Percentiles rank a stretch among this genome's conserved stretches.
Evolutionary conservation across 2,888 invertebrate species (phyloP).

Genomic region (Stenurella melanura): DNA sequence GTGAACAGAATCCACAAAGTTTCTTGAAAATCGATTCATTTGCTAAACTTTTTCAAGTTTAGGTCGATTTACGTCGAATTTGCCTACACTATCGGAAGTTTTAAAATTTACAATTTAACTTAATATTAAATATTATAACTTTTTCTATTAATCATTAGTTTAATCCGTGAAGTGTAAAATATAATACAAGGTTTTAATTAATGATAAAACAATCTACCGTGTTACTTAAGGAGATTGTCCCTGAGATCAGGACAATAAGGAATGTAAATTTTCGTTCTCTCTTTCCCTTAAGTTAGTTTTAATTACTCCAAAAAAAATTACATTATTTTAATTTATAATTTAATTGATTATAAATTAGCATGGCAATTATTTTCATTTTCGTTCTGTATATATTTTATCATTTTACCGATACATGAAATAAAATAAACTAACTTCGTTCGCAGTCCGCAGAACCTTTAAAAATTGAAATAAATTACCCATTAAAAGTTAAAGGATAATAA

Average conservation of each 20-base stretch:
- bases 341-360: background rate
- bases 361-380: background rate
- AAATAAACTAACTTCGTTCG: too few species aligned
- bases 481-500: too few species aligned
- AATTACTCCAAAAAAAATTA: background rate
- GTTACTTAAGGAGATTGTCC: conserved; percentile 19
- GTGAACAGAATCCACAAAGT: too few species aligned
- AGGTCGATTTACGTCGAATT: too few species aligned
- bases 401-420: too few species aligned
- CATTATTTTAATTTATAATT: background rate
- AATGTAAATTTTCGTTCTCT: background rate
- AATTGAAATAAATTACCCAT: too few species aligned
- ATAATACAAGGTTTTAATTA: conserved; percentile 37
- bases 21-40: too few species aligned
- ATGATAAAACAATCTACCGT: conserved; percentile 11
- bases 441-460: too few species aligned
- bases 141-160: conserved; percentile 25
- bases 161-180: conserved; percentile 43
- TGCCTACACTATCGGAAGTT: too few species aligned
- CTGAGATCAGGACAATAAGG: conserved; percentile 16
- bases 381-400: background rate
- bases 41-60: too few species aligned
- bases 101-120: too few species aligned
- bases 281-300: too few species aligned
- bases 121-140: background rate